Base-by-base conservation (phyloP, 2,797 vertebrate species). In the Petrocephalus schoutedeni region DNA sequence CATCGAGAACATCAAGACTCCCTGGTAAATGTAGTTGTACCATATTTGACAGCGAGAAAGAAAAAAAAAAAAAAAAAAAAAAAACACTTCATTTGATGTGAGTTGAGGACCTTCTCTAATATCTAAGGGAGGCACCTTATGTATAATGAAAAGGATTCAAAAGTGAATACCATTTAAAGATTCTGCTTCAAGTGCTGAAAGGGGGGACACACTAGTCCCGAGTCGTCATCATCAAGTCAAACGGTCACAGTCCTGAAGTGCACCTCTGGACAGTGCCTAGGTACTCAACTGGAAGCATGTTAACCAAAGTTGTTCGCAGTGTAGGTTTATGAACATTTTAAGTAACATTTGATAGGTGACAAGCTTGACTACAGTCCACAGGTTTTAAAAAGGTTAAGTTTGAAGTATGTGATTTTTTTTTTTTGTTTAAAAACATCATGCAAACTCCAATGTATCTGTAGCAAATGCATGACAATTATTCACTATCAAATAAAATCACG, bases 81-180 rank as follows among this genome's bases (percentile, higher is more conserved):
- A 71, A 54, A 89, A 56, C 86, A 88, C 71, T 89, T 85, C 80
- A 92, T 85, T 89, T 90, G 87, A 90, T 90, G 92, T 86, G 57
- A 90, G 91, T 88, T 45, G 19, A 36, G 90, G 92, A 90, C 87
- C 90, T 89, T 90, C 14, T 91, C 86, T 87, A 92, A 91, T 90
- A 89, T 92, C 89, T 91, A 89, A 91, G 36, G 14, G 82, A 87
- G 56, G 84, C 71, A 82, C 2, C 54, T 89, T 85, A 89, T 89
- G 91, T 28, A 7, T 19, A 59, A 80, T 10, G 58, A 53, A 61
- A 80, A 28, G 21, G 83, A 88, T 36, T 36, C 10, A 89, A 86
- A 87, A 83, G 45, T 2, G n/a, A 21, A 21, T 28, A 54, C 45
- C 45, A 8, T 28, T 83, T 51, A 83, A 83, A 54, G 23, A 51